Base-by-base conservation (phyloP, 2,113 vertebrate species). In the Myxocyprinus asiaticus region DNA sequence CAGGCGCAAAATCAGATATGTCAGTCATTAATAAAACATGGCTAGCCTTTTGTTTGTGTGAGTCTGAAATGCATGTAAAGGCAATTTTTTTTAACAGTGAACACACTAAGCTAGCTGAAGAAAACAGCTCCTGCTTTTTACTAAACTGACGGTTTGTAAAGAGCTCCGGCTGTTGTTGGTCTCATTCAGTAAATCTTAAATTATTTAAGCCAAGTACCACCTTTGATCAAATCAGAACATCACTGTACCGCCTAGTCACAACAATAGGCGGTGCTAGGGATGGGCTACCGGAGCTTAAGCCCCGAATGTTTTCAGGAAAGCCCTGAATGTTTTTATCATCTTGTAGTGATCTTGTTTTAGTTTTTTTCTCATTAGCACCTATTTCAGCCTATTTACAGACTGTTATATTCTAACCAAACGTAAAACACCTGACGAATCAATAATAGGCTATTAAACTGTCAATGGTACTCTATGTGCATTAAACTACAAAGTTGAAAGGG, bases 21-120 rank as follows among this genome's bases (percentile, higher is more conserved):
- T 66, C 80, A 64, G 74, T 88, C 56, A 91, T 94, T 83, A 90
- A 92, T 93, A 92, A 92, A 91, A 79, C 65, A 93, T 90, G 82
- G 44, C 73, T 4, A 59, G 76, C 79, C 76, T 33, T 76, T 71
- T 67, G 22, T 33, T 62, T 74, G n/a, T 73, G 65, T 78, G 78
- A 77, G 83, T 47, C 56, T 53, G 58, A 74, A 78, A 42, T 78
- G 53, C 61, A 56, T 44, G 12, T 33, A 33, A 33, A 33, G 22
- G 22, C 22, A 33, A 33, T 48, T 78, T 53, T 43, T 77, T 76
- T 47, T 11, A 56, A 11, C 53, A n/a, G 15, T 43, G 59, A 56
- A 42, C 68, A 55, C 6, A 3, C 44, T 33, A 45, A 58, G 56
- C 50, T 8, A 73, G 48, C 68, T 64, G 45, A 64, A 51, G 12